Base-by-base conservation (phyloP, 2,888 invertebrate species). In the Lepidocyrtoides sp. region DNA sequence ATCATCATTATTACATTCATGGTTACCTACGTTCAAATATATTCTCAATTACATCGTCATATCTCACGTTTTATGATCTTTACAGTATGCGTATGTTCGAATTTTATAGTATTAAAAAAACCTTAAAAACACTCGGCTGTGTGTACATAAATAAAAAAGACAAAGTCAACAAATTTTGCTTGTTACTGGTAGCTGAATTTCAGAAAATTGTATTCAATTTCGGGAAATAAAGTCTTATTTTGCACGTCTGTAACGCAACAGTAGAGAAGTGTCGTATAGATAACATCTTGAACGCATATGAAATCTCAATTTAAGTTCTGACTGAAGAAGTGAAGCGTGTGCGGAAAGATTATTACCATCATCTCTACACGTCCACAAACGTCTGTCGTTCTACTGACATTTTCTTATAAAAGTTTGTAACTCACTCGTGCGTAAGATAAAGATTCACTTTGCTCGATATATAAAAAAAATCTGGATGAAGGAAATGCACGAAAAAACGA, bases 241-340 rank as follows among this genome's bases (percentile, higher is more conserved):
- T 48, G 14, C 44, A 17, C 12, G 72, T 51, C 77, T 51, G 51
- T 17, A 77, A 48, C 20, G 26, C 23, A 48, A 77, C 26, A 51
- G 77, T 23, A n/a, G n/a, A 51, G 77, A 77, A 77, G n/a, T 77
- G 77, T 77, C 77, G 29, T 77, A 14, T 1, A 77, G 77, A 77
- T 77, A 77, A 77, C 77, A 77, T 77, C 77, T 77, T 77, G 48
- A 77, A 77, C 77, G 26, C 77, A n/a, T n/a, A 77, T 77, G 77
- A 77, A 77, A 77, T 51, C 77, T 77, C 77, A 77, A 77, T 77
- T 51, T 51, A 26, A 29, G 20, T 44, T 20, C 72, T 29, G 29
- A 66, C 29, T 44, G 72, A 72, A 44, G 72, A 23, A 72, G 8
- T 72, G 44, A 72, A 72, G 51, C 77, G 77, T 77, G 51, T 77